phyloP scores from a whole-genome alignment of 2,888 invertebrate species.

The Rosalia funebris region DNA sequence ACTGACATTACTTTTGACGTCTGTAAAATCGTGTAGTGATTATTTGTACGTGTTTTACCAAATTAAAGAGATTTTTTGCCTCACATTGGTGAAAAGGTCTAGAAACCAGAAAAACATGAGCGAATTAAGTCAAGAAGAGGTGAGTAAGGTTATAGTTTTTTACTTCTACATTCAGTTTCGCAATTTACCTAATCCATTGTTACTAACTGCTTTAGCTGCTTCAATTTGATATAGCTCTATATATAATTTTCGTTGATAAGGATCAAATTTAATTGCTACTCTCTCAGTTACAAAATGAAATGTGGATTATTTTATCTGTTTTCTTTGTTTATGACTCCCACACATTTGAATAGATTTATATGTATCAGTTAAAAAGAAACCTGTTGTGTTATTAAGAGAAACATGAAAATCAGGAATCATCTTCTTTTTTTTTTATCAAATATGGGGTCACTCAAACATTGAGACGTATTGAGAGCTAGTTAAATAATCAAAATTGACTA shows the following conservation, averaged over 20 bases:
- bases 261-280: not conserved
- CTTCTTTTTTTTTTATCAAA: no score
- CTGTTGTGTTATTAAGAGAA: not conserved
- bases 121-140: constrained; percentile 91
- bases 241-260: not conserved
- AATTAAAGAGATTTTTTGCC: constrained; percentile 35
- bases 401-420: no score
- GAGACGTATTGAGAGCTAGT: no score
- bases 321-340: constrained; percentile 1
- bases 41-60: constrained; percentile 41
- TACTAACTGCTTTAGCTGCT: constrained; percentile 15
- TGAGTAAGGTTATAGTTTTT: constrained; percentile 66
- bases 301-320: not conserved
- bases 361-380: not conserved
- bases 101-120: constrained; percentile 69
- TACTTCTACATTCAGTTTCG: constrained; percentile 1
- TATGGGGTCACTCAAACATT: no score
- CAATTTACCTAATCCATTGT: constrained; percentile 17
- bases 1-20: constrained; percentile 60
- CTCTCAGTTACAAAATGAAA: not conserved
- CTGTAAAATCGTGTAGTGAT: constrained; percentile 47
- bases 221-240: not conserved
- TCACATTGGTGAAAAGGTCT: constrained; percentile 14
- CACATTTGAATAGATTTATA: not conserved
- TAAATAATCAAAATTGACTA: no score